These are phyloP conservation scores for Neosilurus hyrtlii DNA, from an alignment of 2,797 vertebrate genomes.

Conservation along the genomic window DNA sequence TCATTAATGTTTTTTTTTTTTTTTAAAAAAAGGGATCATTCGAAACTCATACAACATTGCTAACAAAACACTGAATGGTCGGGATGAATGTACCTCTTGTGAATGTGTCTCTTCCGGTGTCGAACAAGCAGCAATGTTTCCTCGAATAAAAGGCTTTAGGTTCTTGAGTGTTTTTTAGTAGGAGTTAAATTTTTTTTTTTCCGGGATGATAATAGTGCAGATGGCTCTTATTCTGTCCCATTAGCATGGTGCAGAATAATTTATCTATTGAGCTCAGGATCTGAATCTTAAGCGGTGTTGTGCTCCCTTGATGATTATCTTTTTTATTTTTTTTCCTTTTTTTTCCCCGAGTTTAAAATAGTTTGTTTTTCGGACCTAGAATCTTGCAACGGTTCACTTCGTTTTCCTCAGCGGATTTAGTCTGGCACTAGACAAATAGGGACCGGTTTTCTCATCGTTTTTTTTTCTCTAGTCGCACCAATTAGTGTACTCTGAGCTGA, in stretches of 20 bases:
- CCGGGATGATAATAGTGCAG: slow-evolving; percentile 35
- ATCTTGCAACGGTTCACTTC: neutral
- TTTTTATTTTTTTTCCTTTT: neutral
- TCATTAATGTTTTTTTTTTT: neutral
- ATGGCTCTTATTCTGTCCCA: slow-evolving; percentile 38
- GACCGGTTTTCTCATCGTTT: neutral
- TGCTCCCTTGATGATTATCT: neutral
- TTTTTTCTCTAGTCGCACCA: neutral
- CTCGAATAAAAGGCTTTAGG: slow-evolving; percentile 13
- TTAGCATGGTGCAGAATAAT: neutral
- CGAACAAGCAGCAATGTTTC: slow-evolving; percentile 21
- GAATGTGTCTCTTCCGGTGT: slow-evolving; percentile 1
- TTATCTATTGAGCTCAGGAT: neutral
- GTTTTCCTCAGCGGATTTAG: slow-evolving; percentile 18
- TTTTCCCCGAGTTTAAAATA: slow-evolving; percentile 1
- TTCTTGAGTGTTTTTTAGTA: neutral
- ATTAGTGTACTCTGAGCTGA: slow-evolving; percentile 6
- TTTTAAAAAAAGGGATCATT: slow-evolving; percentile 1
- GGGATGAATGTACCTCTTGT: slow-evolving; percentile 9
- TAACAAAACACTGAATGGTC: slow-evolving; percentile 22
- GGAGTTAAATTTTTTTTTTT: neutral
- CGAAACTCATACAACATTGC: neutral
- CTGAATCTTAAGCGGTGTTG: neutral
- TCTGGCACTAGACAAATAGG: slow-evolving; percentile 24
- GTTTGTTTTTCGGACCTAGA: neutral